phyloP scores from a whole-genome alignment of 92 coral and sea anemone genomes.

The Nematostella vectensis region DNA sequence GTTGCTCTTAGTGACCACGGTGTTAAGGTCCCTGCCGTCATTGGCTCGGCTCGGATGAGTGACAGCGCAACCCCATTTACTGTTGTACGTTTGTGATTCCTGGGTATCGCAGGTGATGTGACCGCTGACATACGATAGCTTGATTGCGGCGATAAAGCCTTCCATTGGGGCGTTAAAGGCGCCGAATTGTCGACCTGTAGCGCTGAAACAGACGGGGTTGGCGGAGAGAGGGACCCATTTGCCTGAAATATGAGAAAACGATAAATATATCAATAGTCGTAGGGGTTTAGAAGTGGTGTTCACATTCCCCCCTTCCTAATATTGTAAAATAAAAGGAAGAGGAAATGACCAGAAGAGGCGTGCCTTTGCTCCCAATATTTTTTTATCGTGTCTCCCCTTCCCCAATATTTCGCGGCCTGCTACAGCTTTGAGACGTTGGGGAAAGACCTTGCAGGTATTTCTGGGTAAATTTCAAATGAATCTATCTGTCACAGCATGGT shows the following conservation, averaged over 20 bases:
- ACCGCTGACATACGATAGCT: conserved; percentile 37
- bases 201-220: conserved; percentile 41
- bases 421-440: too few relatives aligned
- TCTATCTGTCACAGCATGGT: too few relatives aligned
- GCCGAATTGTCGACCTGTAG: conserved; percentile 22
- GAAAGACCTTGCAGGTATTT: too few relatives aligned
- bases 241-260: conserved; percentile 1
- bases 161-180: conserved; percentile 20
- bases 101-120: conserved; percentile 31
- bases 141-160: conserved; percentile 46
- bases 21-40: conserved; percentile 23
- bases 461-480: too few relatives aligned
- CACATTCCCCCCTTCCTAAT: too few relatives aligned
- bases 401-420: too few relatives aligned
- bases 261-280: too few relatives aligned
- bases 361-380: too few relatives aligned
- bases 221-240: conserved; percentile 13
- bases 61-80: conserved; percentile 56
- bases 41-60: conserved; percentile 33
- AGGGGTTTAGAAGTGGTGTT: too few relatives aligned
- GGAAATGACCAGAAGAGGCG: too few relatives aligned
- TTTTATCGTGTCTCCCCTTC: too few relatives aligned
- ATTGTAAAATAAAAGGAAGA: too few relatives aligned
- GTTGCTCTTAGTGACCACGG: conserved; percentile 33
- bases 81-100: conserved; percentile 7